Conservation (phyloP, 92 coral and sea anemone species). For the Porites lobata region DNA sequence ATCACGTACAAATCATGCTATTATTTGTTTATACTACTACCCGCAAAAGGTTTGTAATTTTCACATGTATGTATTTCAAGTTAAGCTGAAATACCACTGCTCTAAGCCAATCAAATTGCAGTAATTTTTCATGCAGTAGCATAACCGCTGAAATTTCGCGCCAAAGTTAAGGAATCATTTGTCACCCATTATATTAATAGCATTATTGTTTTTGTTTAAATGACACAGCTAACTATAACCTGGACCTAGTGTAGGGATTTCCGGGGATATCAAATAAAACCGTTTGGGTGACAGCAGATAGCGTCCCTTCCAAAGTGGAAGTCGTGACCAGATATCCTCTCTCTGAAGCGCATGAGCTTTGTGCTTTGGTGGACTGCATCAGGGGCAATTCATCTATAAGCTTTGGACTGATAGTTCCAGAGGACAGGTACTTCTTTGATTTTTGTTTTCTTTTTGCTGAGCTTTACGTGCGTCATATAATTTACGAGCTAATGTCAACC, state of each 20-base stretch:
- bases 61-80: too few species aligned
- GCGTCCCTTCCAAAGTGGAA: conserved; percentile 9
- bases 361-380: neutral
- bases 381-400: conserved; percentile 8
- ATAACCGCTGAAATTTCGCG: too few species aligned
- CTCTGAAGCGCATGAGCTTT: neutral
- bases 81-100: too few species aligned
- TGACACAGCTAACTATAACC: neutral
- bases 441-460: neutral
- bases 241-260: neutral
- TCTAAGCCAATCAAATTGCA: too few species aligned
- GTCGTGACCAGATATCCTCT: conserved; percentile 28
- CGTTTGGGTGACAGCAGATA: conserved; percentile 12
- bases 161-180: too few species aligned
- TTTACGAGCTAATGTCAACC: neutral
- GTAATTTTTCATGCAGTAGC: too few species aligned
- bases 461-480: neutral
- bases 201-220: neutral
- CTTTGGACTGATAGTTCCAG: conserved; percentile 28
- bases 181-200: too few species aligned
- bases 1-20: too few species aligned
- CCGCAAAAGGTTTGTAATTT: too few species aligned
- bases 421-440: conserved; percentile 16
- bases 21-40: too few species aligned
- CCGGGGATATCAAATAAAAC: neutral